Base-by-base conservation (phyloP, 2,113 vertebrate species). In the Callorhinus ursinus region DNA sequence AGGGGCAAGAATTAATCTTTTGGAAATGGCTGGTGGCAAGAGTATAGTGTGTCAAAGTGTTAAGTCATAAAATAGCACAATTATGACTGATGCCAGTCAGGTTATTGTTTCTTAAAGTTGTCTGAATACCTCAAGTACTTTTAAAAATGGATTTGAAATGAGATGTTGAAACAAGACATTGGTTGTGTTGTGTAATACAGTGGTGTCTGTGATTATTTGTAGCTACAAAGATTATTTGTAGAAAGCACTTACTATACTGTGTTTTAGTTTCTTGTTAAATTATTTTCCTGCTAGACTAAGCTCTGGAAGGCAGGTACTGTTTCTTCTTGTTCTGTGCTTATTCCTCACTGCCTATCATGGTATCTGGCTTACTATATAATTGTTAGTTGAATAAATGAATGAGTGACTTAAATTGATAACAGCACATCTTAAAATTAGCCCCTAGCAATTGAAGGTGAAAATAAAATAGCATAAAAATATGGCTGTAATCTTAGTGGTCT, bases 151-250 rank as follows among this genome's bases (percentile, higher is more conserved):
- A 55, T 65, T 39, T 72, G 77, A 55, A 88, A 63, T 33, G 61
- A 96, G 80, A 89, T 57, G 65, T 93, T 92, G 33, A 81, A 57
- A 28, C 13, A 74, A 74, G 42, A 28, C 42, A 28, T 46, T 74
- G 13, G 72, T 46, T 46, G 42, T 21, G 22, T 74, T 46, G 72
- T 76, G 24, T 46, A 76, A 63, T 92, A 39, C 21, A 79, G 14
- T 93, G 53, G 42, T 79, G 65, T 19, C 46, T 77, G 16, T 12
- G 65, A 18, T n/a, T 67, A n/a, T 67, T 67, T 33, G 1, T 72
- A 96, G 36, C 21, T 95, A 19, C 16, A 65, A 80, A 79, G 19
- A 77, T 82, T 90, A 74, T 89, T 82, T 91, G 63, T 97, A 39
- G 63, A 90, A 79, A 36, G 7, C 28, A 51, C 4, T 63, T 72